phyloP scores from a whole-genome alignment of 2,888 invertebrate species.

The Spodoptera picta region DNA sequence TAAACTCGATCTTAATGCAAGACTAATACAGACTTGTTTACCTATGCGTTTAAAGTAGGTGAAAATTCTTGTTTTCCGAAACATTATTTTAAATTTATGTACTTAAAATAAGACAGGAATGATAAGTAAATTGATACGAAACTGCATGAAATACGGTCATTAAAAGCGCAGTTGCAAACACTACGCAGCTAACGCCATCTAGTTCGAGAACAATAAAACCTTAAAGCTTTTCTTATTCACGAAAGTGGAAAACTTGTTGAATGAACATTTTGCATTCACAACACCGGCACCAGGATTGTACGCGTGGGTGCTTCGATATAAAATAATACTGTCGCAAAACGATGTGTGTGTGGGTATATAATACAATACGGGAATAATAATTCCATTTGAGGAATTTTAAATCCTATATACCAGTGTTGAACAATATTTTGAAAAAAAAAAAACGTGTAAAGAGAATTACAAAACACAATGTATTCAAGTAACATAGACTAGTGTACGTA shows the following conservation, averaged over 20 bases:
- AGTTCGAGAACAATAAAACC: conserved; percentile 5
- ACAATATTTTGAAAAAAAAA: no score
- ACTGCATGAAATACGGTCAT: neutral
- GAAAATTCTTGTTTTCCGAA: no score
- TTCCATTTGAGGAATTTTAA: neutral
- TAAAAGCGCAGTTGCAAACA: neutral
- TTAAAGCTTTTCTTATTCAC: conserved; percentile 21
- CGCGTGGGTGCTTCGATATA: conserved; percentile 23
- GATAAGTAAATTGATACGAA: no score
- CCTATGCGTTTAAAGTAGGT: no score
- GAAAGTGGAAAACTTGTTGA: conserved; percentile 39
- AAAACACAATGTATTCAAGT: no score
- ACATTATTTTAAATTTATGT: no score
- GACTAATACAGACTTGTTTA: no score
- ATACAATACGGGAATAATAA: conserved; percentile 1
- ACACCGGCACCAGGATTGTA: conserved; percentile 33
- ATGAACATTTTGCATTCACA: conserved; percentile 34
- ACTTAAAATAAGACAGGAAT: no score
- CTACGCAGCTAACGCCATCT: conserved; percentile 2
- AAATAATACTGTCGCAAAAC: conserved; percentile 13
- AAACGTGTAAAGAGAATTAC: no score
- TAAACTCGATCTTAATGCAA: no score
- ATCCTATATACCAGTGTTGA: no score
- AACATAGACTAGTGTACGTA: no score
- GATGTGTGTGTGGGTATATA: conserved; percentile 1